Conservation (phyloP, 2,888 invertebrate genomes). For the Zhuqinia jingwanae region DNA sequence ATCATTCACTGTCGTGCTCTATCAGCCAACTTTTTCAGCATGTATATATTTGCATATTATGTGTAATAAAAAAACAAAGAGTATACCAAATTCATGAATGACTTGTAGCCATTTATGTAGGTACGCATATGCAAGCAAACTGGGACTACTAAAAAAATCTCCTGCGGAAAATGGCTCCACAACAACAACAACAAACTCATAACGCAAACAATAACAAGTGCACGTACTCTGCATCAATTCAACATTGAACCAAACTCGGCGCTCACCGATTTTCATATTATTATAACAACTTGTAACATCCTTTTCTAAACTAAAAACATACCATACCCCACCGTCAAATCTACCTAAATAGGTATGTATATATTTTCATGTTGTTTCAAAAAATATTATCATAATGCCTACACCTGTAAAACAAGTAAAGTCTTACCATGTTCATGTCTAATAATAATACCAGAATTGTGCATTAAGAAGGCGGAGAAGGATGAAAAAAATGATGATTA, state of each 20-base stretch:
- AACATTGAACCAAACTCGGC: too few species aligned
- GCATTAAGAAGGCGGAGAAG: slow-evolving; percentile 35
- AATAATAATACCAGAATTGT: slow-evolving; percentile 39
- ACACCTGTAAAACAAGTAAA: slow-evolving; percentile 38
- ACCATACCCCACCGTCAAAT: background rate
- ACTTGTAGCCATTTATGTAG: slow-evolving; percentile 62
- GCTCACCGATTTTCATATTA: slow-evolving; percentile 29
- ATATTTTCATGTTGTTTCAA: slow-evolving; percentile 16
- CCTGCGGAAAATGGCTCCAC: slow-evolving; percentile 35
- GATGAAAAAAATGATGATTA: slow-evolving; percentile 23
- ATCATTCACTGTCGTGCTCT: slow-evolving; percentile 57
- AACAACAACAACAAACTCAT: slow-evolving; percentile 12
- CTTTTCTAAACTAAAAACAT: slow-evolving; percentile 34
- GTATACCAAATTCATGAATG: slow-evolving; percentile 67
- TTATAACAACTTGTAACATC: too few species aligned
- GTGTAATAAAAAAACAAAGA: slow-evolving; percentile 41
- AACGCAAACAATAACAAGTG: too few species aligned
- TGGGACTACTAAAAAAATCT: slow-evolving; percentile 36
- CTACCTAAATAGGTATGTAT: too few species aligned
- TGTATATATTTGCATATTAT: background rate
- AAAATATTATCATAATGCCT: background rate
- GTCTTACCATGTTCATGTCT: slow-evolving; percentile 16
- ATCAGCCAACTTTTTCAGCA: too few species aligned
- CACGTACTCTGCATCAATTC: too few species aligned
- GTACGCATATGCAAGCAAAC: background rate